Evolutionary conservation across 2,113 vertebrate species (phyloP).

Genomic region (Chlamydotis undulata): DNA sequence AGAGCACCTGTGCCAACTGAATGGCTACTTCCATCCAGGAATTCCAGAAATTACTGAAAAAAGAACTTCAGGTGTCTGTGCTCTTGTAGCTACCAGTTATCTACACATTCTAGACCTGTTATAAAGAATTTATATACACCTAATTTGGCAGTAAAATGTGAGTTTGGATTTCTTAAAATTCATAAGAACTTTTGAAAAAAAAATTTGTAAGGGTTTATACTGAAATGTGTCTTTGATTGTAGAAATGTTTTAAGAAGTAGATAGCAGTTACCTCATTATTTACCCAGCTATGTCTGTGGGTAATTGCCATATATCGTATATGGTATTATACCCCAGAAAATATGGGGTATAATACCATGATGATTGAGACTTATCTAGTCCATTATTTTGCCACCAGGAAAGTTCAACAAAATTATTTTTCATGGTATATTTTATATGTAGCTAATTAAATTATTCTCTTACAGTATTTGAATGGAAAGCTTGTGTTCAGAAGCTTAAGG

Average conservation of each 20-base stretch:
- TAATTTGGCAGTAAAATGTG: background rate
- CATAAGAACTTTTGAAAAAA: background rate
- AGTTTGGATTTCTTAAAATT: background rate
- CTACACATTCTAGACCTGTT: background rate
- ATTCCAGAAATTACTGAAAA: background rate
- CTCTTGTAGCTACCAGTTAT: background rate
- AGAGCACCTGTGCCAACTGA: background rate
- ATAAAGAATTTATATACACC: background rate
- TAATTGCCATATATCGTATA: background rate
- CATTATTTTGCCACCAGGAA: background rate
- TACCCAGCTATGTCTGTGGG: background rate
- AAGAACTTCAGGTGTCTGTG: background rate
- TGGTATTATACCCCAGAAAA: background rate
- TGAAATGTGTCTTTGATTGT: background rate
- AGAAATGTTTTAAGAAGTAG: background rate
- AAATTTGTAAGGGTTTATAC: background rate
- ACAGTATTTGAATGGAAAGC: background rate
- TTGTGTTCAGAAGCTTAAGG: background rate
- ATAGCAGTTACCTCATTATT: background rate
- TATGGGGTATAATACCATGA: background rate
- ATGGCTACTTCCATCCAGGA: background rate
- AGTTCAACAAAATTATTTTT: background rate
- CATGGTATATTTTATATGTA: background rate
- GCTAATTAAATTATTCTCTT: background rate
- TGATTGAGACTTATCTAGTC: no score